Percentiles rank a stretch among this genome's conserved stretches.
phyloP scores from a whole-genome alignment of 2,888 invertebrate genomes.

The Zonitis immaculata region DNA sequence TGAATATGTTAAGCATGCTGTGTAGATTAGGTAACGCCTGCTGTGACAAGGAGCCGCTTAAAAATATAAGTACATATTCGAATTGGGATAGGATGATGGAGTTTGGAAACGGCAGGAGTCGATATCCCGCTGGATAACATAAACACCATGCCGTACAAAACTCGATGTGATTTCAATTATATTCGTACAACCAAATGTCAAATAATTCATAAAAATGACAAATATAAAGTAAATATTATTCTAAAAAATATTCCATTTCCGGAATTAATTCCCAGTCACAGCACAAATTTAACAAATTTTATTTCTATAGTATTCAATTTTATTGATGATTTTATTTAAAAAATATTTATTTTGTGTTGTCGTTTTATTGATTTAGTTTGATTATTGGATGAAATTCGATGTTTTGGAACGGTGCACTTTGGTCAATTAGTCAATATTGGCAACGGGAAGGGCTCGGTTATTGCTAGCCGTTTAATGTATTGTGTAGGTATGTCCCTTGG shows the following conservation, averaged over 20 bases:
- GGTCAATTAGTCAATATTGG: neutral
- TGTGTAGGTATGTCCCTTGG: no score
- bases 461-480: neutral
- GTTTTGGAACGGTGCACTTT: neutral
- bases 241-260: no score
- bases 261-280: neutral
- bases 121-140: conserved; percentile 31
- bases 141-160: conserved; percentile 25
- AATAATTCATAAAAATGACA: conserved; percentile 9
- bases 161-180: conserved; percentile 36
- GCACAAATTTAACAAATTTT: neutral
- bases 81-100: conserved; percentile 34
- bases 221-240: neutral
- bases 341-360: no score
- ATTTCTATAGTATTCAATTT: neutral
- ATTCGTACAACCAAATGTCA: conserved; percentile 12
- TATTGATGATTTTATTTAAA: neutral
- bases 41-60: conserved; percentile 40
- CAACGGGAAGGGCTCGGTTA: neutral
- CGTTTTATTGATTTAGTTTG: no score
- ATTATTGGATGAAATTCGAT: no score
- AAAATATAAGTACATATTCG: conserved; percentile 36
- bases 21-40: conserved; percentile 40
- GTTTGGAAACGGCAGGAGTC: conserved; percentile 32
- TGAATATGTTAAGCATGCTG: conserved; percentile 39